Percentiles rank a stretch among this genome's conserved stretches.
These are phyloP conservation scores for Clarias macrocephalus DNA, from an alignment of 2,113 vertebrate species.

Conservation along the genomic window DNA sequence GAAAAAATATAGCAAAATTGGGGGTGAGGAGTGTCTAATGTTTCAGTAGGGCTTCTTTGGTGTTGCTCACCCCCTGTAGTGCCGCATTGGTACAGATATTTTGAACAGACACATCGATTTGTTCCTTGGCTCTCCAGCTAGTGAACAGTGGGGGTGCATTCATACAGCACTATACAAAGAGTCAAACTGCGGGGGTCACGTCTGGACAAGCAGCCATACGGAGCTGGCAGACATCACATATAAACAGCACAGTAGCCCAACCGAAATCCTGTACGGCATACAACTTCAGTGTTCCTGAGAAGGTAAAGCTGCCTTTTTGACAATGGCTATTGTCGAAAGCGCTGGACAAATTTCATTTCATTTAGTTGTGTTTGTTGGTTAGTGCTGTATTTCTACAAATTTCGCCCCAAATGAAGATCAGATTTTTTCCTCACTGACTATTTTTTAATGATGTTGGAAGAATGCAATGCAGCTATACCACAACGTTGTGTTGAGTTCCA, in stretches of 20 bases:
- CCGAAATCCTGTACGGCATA: background rate
- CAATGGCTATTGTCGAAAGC: background rate
- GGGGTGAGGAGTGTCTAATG: constrained; percentile 35
- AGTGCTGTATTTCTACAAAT: background rate
- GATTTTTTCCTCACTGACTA: background rate
- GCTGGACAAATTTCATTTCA: background rate
- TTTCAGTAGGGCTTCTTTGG: constrained; percentile 41
- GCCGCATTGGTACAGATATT: constrained; percentile 30
- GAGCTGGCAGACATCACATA: constrained; percentile 35
- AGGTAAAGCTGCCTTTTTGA: background rate
- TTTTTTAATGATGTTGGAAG: background rate
- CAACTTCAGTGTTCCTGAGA: background rate
- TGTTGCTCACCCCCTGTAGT: constrained; percentile 39
- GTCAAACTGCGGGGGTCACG: constrained; percentile 53
- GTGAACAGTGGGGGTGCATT: constrained; percentile 49
- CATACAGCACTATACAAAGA: constrained; percentile 37
- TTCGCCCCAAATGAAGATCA: background rate
- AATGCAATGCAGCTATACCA: background rate
- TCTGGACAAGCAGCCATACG: constrained; percentile 37
- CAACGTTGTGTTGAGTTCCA: background rate
- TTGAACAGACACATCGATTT: constrained; percentile 53
- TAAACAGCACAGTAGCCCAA: constrained; percentile 17
- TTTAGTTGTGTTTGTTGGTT: background rate
- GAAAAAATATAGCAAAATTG: constrained; percentile 34
- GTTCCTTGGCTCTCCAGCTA: constrained; percentile 34